phyloP scores from a whole-genome alignment of 2,113 vertebrate species.

The Scalopus aquaticus region DNA sequence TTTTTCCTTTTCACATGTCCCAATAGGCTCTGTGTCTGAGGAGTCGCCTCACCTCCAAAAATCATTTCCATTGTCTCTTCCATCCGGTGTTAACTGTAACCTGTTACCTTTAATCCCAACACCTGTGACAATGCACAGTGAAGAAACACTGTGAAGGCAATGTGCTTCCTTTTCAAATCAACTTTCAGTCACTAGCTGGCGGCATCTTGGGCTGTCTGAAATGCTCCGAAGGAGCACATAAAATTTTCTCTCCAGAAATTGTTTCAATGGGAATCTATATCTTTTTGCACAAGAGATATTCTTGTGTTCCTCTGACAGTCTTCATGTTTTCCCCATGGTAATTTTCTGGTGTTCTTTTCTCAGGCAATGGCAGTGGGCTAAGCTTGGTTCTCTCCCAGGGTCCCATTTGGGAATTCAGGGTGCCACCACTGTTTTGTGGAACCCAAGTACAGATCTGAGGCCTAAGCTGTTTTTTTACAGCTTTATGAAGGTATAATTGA shows the following conservation, averaged over 20 bases:
- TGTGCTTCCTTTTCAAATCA: slow-evolving; percentile 90
- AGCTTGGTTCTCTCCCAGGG: background rate
- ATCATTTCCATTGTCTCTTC: slow-evolving; percentile 92
- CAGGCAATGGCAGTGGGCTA: background rate
- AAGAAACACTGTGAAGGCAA: slow-evolving; percentile 89
- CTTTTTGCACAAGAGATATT: background rate
- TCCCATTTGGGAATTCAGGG: background rate
- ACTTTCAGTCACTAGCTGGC: slow-evolving; percentile 90
- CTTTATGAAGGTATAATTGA: background rate
- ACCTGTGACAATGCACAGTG: slow-evolving; percentile 89
- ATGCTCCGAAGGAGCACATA: slow-evolving; percentile 86
- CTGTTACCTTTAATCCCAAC: slow-evolving; percentile 89
- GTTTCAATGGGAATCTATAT: slow-evolving; percentile 88
- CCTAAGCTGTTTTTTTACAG: background rate
- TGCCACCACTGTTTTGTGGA: background rate
- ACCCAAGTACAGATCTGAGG: background rate
- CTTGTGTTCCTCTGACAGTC: background rate
- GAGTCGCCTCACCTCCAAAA: slow-evolving; percentile 92
- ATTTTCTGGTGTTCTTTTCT: background rate
- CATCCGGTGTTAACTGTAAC: slow-evolving; percentile 88
- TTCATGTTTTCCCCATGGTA: background rate
- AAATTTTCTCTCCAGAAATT: slow-evolving; percentile 91
- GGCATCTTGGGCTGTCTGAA: slow-evolving; percentile 90
- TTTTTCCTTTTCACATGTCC: slow-evolving; percentile 86
- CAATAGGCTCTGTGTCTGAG: slow-evolving; percentile 89